Conservation (phyloP, 2,113 vertebrate species). For the Perccottus glenii region DNA sequence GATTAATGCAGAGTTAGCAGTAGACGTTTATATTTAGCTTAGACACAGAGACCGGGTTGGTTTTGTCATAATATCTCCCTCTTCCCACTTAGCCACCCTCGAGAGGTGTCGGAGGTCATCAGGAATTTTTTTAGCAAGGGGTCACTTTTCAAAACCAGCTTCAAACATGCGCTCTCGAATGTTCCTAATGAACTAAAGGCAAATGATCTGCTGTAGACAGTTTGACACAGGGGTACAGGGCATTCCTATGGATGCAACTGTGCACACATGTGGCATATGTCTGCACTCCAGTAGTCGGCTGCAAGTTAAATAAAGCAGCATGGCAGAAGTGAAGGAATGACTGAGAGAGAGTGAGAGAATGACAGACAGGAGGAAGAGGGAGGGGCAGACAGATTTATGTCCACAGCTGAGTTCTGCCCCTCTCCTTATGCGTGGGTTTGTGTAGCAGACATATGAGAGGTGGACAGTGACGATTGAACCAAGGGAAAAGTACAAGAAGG, state of each 20-base stretch:
- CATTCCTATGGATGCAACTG: conserved; percentile 50
- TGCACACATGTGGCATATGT: conserved; percentile 45
- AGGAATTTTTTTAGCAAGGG: conserved; percentile 33
- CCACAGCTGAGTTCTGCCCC: conserved; percentile 72
- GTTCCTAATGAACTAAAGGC: conserved; percentile 19
- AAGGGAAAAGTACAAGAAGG: conserved; percentile 20
- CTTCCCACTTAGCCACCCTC: conserved; percentile 35
- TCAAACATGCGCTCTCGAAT: conserved; percentile 21
- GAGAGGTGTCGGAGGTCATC: conserved; percentile 35
- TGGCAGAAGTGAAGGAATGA: conserved; percentile 62
- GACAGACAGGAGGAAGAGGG: conserved; percentile 43
- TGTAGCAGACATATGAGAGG: conserved; percentile 35
- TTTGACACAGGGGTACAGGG: conserved; percentile 19
- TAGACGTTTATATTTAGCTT: conserved; percentile 67
- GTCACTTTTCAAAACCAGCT: conserved; percentile 37
- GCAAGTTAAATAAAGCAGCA: conserved; percentile 70
- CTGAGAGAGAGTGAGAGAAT: conserved; percentile 33
- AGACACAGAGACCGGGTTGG: conserved; percentile 29
- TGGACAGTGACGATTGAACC: conserved; percentile 24
- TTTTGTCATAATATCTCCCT: conserved; percentile 35
- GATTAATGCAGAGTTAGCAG: conserved; percentile 33
- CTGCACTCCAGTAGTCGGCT: conserved; percentile 21
- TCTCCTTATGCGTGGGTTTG: conserved; percentile 37
- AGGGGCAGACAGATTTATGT: conserved; percentile 70
- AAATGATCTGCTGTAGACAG: conserved; percentile 27